Conservation (phyloP, 2,797 vertebrate species). For the Phalloptychus januarius region DNA sequence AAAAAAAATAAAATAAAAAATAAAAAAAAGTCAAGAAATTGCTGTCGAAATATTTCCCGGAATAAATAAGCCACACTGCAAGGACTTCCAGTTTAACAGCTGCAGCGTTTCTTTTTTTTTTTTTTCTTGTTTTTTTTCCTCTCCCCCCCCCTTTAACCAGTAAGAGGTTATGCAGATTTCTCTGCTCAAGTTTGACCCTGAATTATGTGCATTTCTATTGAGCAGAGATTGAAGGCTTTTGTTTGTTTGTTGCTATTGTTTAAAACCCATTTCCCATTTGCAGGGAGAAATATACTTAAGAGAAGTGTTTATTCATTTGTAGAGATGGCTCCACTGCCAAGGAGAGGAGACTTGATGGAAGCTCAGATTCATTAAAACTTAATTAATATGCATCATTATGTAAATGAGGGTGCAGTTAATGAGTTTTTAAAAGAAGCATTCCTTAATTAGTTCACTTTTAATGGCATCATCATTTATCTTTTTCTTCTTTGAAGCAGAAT, state of each 20-base stretch:
- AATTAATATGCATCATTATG: constrained; percentile 99
- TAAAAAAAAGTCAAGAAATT: constrained; percentile 30
- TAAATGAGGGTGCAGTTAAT: constrained; percentile 99
- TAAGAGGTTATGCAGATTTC: constrained; percentile 52
- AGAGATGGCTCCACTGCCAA: constrained; percentile 99
- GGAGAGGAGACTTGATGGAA: constrained; percentile 98
- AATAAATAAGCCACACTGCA: constrained; percentile 47
- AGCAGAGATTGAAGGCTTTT: constrained; percentile 80
- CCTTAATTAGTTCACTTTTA: constrained; percentile 99
- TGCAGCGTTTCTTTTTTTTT: constrained; percentile 13
- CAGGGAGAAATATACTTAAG: constrained; percentile 95
- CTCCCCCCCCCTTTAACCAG: constrained; percentile 39
- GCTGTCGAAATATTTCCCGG: constrained; percentile 44
- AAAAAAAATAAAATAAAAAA: constrained; percentile 16
- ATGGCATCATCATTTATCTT: constrained; percentile 99
- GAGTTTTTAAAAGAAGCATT: constrained; percentile 99
- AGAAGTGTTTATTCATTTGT: constrained; percentile 99
- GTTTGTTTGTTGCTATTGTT: constrained; percentile 90
- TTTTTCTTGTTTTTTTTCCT: too few relatives aligned
- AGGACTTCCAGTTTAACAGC: constrained; percentile 37
- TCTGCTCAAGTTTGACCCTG: constrained; percentile 74
- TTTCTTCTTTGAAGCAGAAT: constrained; percentile 99
- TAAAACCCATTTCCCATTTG: constrained; percentile 93
- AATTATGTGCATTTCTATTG: constrained; percentile 69
- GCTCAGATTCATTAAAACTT: constrained; percentile 99